A percentile compares a stretch with the other conserved stretches of the same genome.
These are phyloP conservation scores for Lagenorhynchus albirostris DNA, from an alignment of 2,113 vertebrate species.

Conservation along the genomic window DNA sequence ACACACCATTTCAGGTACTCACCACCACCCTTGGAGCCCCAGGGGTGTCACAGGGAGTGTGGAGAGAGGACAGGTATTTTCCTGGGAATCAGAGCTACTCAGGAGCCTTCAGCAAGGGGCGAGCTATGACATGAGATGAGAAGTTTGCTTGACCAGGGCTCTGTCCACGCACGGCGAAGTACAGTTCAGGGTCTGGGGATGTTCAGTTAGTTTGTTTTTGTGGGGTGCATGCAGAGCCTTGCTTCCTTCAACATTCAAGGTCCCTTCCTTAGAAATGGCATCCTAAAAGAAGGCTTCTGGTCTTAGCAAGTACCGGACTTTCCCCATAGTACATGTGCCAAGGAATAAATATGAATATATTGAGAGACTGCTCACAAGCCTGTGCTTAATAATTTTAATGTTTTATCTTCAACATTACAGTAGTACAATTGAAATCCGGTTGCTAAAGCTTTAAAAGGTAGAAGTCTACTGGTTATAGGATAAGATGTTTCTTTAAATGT, in stretches of 20 bases:
- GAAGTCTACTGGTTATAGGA: background rate
- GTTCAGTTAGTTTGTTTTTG: background rate
- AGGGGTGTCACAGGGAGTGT: background rate
- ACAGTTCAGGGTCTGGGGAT: fast-evolving
- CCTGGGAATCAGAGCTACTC: background rate
- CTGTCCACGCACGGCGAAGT: background rate
- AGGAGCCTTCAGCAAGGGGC: background rate
- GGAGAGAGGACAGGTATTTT: background rate
- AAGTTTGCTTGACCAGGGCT: too few species aligned
- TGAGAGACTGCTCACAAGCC: background rate
- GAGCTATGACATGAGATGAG: fast-evolving
- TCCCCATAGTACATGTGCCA: background rate
- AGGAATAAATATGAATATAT: background rate
- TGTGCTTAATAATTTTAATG: background rate
- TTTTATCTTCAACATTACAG: background rate
- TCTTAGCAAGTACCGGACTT: background rate
- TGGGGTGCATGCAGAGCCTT: too few species aligned
- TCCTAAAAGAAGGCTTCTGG: background rate
- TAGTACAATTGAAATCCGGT: background rate
- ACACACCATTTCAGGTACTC: background rate
- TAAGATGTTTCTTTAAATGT: background rate
- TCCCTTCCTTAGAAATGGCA: background rate
- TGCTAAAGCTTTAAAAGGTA: background rate
- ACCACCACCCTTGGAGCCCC: too few species aligned
- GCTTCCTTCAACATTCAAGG: background rate